Evolutionary conservation across 2,797 vertebrate species (phyloP), one percentile per base, ranked within the genome.

Genomic region (Spinibarbus caldwelli): DNA sequence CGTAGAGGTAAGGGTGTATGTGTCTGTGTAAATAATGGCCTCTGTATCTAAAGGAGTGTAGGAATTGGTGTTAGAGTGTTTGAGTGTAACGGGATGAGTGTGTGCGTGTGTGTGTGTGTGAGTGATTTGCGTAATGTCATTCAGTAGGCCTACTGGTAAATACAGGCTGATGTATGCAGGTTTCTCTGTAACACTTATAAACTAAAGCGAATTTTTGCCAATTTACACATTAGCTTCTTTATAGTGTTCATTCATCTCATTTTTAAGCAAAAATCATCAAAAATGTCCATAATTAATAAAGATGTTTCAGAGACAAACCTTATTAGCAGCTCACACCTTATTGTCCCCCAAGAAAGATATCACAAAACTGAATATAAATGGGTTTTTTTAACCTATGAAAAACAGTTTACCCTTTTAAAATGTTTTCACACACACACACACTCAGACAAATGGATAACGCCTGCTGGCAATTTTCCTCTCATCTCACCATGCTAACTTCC

Each of bases 221-320:
- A 89, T 66, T 81, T 52, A 87, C 82, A 89, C 87, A 91, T 87
- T 26, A 79, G 87, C 84, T 75, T 23, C 85, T 68, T 80, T 89
- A 89, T 92, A 79, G 83, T 87, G 86, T 76, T 86, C 91, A 90
- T 79, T 86, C 89, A 87, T 72, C 86, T 85, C 80, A 80, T 62
- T 78, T 88, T 91, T 71, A 67, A 89, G 79, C 89, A 80, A 79
- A 88, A 92, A 91, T 92, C 90, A 90, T 78, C 1, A 70, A 59
- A 75, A 80, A 59, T 59, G 49, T 59, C 19, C 83, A 71, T 81
- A 88, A 90, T 80, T 87, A 88, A 90, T 89, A 89, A 91, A 93
- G 79, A 91, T 91, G 92, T 89, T 93, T 94, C 93, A 93, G 91
- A 93, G 94, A 93, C 90, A 91, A 93, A 88, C 86, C 64, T 54